Evolutionary conservation across 2,888 invertebrate species (phyloP), one percentile per base, ranked within the genome.

Genomic region (Gymnocheta viridis): DNA sequence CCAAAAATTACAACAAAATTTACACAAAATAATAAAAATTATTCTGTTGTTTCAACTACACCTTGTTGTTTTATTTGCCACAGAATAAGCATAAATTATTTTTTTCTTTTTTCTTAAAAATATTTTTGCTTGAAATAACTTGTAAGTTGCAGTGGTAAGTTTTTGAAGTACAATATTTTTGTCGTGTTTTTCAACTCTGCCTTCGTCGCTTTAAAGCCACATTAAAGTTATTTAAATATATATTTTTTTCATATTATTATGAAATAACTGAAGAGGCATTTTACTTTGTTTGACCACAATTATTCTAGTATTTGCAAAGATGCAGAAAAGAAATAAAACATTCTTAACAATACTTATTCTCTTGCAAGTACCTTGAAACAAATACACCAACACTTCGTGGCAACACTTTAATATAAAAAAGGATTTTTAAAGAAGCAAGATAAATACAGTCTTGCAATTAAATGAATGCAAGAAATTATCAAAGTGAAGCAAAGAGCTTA

Each of bases 241-340:
- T 67, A 60, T 62, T 66, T 67, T 47, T 35, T 22, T 24, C 2
- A 32, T 74, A 69, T 67, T 60, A 62, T 47, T 54, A 35, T 17
- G 56, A 47, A 66, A 29, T 22, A 54, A 32, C 38, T 60, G 24
- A 47, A 76, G 54, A 72, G 79, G 17, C 32, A 78, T 64, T 41
- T 81, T 73, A 69, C 69, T 66, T 81, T 74, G 51, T 74, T 74
- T 67, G 54, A 81, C 81, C 81, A 76, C 74, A 81, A 74, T 76
- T 54, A 69, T 81, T 54, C 69, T 54, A 62, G 44, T 81, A 47
- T 62, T 72, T 49, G n/a, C 56, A 56, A 14, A 47, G 27, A 24
- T 27, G 22, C 9, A 49, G n/a, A 35, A 38, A 38, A 38, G 35
- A 54, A 47, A 69, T 17, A 69, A 64, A 64, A 72, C 3, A 38